Evolutionary conservation across 92 coral and sea anemone species (phyloP).

Genomic region (Scolanthus callimorphus): DNA sequence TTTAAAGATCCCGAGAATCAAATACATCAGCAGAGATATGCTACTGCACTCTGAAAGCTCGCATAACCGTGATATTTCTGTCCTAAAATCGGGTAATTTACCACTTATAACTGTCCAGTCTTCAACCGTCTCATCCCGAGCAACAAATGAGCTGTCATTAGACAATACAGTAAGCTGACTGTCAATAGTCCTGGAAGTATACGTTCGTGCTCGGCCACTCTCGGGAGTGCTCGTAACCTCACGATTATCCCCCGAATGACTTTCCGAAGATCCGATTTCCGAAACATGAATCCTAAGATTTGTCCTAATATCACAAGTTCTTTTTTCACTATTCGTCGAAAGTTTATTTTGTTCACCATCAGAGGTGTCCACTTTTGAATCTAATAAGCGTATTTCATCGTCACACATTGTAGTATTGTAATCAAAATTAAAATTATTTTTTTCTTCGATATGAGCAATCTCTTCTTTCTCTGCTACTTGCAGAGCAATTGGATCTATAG

Average conservation of each 20-base stretch:
- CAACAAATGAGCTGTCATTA: neutral
- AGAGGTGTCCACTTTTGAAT: no score
- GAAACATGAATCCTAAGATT: no score
- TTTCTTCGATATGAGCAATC: no score
- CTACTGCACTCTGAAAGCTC: conserved; percentile 44
- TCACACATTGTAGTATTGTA: no score
- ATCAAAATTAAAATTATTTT: no score
- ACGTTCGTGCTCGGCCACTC: neutral
- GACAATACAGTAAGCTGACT: neutral
- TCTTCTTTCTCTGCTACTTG: no score
- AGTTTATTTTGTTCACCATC: no score
- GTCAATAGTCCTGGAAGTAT: neutral
- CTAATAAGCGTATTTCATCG: no score
- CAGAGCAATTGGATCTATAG: no score
- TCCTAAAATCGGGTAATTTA: conserved; percentile 41
- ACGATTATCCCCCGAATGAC: neutral
- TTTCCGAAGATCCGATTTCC: no score
- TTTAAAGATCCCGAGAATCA: conserved; percentile 59
- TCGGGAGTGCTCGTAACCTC: neutral
- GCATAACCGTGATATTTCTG: conserved; percentile 54
- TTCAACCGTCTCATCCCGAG: conserved; percentile 23
- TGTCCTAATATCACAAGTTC: no score
- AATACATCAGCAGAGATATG: conserved; percentile 53
- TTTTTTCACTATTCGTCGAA: no score
- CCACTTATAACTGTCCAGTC: conserved; percentile 64